Evolutionary conservation across 2,888 invertebrate genomes (phyloP), one percentile per base, ranked within the genome.

Genomic region (Stenotaenia linearis): DNA sequence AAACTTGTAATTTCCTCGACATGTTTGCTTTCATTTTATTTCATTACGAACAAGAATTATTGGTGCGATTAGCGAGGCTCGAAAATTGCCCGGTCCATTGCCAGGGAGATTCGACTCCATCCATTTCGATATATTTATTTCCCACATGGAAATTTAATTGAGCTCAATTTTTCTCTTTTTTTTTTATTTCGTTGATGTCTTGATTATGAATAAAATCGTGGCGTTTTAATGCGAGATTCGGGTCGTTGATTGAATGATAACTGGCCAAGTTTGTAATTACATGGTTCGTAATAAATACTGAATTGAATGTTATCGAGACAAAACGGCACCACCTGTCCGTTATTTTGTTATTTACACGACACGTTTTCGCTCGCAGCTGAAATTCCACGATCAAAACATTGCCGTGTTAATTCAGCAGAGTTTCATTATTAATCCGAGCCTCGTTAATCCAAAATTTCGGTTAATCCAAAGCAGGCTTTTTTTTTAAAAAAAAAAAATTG

Each of bases 11-110:
- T 56, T 56, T 56, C 18, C 56, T 56, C 56, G 56, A 56, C 56
- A 56, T 56, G 56, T 56, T 56, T 56, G 56, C 56, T 56, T 56
- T 56, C 56, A 56, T 56, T 56, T 56, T 56, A 56, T 56, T 56
- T 56, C 56, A 56, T 56, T 56, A 56, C 56, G 56, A 56, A 56
- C 56, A 56, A 56, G 56, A 56, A 56, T 56, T 56, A 56, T 56
- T 56, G 56, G 56, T 56, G 56, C 56, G 56, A 56, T 56, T 56
- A 56, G 56, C 56, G 56, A 56, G 56, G 56, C 56, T 56, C 56
- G 56, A 56, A 56, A 56, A 56, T 56, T 56, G 23, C 56, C 56
- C 56, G 56, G 56, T 56, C 56, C 56, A 56, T 23, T n/a, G 56
- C 56, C 56, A 56, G 56, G 9, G 56, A 7, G 56, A 56, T 21